Evolutionary conservation across 2,888 invertebrate genomes (phyloP).

Genomic region (Sicus ferrugineus): DNA sequence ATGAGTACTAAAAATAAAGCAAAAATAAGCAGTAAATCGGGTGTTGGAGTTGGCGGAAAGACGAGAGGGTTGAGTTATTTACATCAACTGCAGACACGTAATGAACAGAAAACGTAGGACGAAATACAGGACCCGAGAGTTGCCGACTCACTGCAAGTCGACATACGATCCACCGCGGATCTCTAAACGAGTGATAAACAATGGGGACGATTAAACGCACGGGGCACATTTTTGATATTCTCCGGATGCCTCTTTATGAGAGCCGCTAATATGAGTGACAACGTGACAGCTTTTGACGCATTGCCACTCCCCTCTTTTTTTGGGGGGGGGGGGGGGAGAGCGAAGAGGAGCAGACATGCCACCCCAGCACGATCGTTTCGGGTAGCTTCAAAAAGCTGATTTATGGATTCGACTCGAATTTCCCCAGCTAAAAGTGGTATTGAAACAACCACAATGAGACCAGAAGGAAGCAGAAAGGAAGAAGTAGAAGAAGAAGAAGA

Average conservation of each 20-base stretch:
- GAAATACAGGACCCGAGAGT: background rate
- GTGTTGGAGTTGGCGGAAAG: too few species aligned
- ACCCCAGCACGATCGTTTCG: background rate
- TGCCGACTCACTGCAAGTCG: background rate
- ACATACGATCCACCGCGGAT: background rate
- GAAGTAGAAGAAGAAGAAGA: too few species aligned
- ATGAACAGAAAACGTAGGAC: background rate
- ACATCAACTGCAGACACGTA: background rate
- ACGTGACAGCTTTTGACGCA: slow-evolving; percentile 32
- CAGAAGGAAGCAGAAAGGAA: too few species aligned
- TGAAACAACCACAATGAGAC: too few species aligned
- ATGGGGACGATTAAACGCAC: background rate
- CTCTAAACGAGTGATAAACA: slow-evolving; percentile 20
- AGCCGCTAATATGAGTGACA: slow-evolving; percentile 17
- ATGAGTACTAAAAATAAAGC: background rate
- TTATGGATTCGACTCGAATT: slow-evolving; percentile 3
- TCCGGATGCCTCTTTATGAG: background rate
- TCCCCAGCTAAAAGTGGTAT: slow-evolving; percentile 3
- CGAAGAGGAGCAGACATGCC: background rate
- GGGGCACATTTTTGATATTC: background rate
- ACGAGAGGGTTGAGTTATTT: background rate
- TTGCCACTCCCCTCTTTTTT: slow-evolving; percentile 9
- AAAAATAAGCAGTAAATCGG: background rate
- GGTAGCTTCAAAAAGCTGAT: slow-evolving; percentile 5
- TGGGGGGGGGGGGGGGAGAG: background rate